Percentiles rank a stretch among this genome's conserved stretches.
Conservation (phyloP, 2,797 vertebrate species). For the Hydrocynus forskahlii region DNA sequence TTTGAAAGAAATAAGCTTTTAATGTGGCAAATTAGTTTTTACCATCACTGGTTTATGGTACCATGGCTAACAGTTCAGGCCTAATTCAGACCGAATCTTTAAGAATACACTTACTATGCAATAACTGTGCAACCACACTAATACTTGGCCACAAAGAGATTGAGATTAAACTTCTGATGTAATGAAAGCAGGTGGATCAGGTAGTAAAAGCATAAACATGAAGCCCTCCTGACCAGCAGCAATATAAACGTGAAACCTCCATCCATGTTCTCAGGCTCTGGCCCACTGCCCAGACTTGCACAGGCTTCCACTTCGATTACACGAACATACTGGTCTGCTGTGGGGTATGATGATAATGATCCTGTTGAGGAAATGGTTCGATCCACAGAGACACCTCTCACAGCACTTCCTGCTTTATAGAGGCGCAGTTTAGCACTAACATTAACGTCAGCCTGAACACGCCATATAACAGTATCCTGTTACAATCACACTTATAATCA, state of each 20-base stretch:
- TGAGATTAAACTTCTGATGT: not conserved
- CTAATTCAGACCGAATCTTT: too few species aligned
- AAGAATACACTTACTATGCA: too few species aligned
- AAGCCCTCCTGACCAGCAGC: not conserved
- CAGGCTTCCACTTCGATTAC: conserved; percentile 19
- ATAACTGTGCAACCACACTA: not conserved
- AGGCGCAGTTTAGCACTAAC: not conserved
- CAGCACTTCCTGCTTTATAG: conserved; percentile 22
- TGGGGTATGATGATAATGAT: conserved; percentile 33
- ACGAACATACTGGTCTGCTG: conserved; percentile 13
- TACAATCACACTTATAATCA: not conserved
- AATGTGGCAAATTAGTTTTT: too few species aligned
- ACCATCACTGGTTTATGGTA: too few species aligned
- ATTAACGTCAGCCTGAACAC: not conserved
- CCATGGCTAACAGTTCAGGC: too few species aligned
- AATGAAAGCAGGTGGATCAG: not conserved
- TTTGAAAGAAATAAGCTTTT: too few species aligned
- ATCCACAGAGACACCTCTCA: conserved; percentile 10
- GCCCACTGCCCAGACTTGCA: conserved; percentile 37
- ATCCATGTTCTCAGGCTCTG: conserved; percentile 32
- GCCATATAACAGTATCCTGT: not conserved
- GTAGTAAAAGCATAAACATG: not conserved
- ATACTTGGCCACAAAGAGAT: not conserved
- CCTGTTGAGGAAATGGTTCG: conserved; percentile 21
- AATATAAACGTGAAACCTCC: not conserved